Percentiles rank a stretch among this genome's conserved stretches.
phyloP scores from a whole-genome alignment of 2,888 invertebrate genomes.

The Lamellibrachia columna region DNA sequence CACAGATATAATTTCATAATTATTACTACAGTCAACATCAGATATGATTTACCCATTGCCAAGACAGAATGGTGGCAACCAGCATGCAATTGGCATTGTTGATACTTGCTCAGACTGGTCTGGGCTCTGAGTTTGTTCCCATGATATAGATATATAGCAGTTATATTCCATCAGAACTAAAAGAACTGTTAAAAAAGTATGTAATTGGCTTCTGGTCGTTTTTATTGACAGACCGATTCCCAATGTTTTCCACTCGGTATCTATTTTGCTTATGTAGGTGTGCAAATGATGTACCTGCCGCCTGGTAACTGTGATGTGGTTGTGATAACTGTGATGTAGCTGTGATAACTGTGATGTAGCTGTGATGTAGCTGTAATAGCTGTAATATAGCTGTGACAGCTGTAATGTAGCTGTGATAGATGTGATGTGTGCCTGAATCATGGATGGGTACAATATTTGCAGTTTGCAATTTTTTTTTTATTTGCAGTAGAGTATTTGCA shows the following conservation, averaged over 20 bases:
- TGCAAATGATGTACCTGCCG: background rate
- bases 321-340: too few relatives aligned
- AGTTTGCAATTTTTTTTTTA: too few relatives aligned
- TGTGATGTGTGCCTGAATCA: too few relatives aligned
- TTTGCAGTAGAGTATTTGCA: too few relatives aligned
- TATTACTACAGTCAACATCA: background rate
- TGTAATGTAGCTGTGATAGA: too few relatives aligned
- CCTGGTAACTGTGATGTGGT: too few relatives aligned
- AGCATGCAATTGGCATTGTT: constrained; percentile 10
- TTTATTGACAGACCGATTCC: background rate
- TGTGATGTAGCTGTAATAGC: too few relatives aligned
- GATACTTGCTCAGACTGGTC: background rate
- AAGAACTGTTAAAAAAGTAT: background rate
- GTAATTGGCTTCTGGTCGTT: background rate
- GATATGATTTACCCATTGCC: background rate
- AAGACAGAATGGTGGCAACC: constrained; percentile 5
- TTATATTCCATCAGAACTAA: background rate
- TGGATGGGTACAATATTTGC: too few relatives aligned
- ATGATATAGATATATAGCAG: background rate
- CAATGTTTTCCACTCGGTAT: background rate
- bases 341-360: too few relatives aligned
- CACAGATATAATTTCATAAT: constrained; percentile 2
- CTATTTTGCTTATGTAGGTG: background rate
- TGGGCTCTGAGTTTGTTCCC: background rate
- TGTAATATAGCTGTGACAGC: too few relatives aligned